phyloP scores from a whole-genome alignment of 2,113 vertebrate species.

The Bagarius yarrelli region DNA sequence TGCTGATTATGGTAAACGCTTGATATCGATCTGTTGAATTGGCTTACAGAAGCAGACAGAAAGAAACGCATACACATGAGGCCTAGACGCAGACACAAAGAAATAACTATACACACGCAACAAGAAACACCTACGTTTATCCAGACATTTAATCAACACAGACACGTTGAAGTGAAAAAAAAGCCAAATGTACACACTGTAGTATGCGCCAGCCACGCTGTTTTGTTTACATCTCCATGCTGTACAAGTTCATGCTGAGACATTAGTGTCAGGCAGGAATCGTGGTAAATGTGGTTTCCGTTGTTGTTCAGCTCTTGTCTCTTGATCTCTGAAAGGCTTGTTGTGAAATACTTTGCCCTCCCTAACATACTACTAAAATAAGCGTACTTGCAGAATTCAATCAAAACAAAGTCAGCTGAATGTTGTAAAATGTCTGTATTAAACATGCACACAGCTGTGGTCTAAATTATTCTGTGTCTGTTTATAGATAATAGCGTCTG shows the following conservation, averaged over 20 bases:
- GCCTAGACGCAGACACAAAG: neutral
- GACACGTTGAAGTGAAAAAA: neutral
- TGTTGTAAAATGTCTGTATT: neutral
- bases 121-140: no score
- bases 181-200: neutral
- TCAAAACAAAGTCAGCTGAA: neutral
- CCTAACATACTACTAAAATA: conserved; percentile 7
- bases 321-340: conserved; percentile 24
- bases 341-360: conserved; percentile 31
- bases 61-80: neutral
- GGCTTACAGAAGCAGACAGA: neutral
- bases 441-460: conserved; percentile 14
- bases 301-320: conserved; percentile 62
- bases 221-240: conserved; percentile 48
- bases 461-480: neutral
- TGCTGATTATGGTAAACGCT: neutral
- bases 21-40: neutral
- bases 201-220: neutral
- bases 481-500: neutral
- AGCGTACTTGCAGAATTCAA: neutral
- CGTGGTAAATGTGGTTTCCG: conserved; percentile 76
- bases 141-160: neutral
- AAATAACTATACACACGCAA: neutral
- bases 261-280: conserved; percentile 67
- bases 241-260: conserved; percentile 37